These are phyloP conservation scores for Grallaria varia DNA, from an alignment of 2,113 vertebrate species.

Conservation along the genomic window DNA sequence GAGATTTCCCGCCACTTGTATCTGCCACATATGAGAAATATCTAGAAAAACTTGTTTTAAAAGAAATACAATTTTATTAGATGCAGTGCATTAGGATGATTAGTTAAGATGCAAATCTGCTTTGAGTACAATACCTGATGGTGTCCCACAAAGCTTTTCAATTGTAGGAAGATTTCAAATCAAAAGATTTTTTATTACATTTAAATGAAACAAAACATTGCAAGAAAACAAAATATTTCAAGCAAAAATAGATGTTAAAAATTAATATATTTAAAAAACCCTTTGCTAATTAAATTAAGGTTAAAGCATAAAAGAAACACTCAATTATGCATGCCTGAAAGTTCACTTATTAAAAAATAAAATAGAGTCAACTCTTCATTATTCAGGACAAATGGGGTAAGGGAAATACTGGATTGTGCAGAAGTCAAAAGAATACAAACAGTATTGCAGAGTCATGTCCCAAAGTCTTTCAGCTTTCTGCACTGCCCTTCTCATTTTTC, in stretches of 20 bases:
- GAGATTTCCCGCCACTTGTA: slow-evolving; percentile 14
- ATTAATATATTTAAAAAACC: neutral
- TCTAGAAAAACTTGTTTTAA: slow-evolving; percentile 30
- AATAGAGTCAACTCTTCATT: neutral
- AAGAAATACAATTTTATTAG: slow-evolving; percentile 32
- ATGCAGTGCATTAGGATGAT: slow-evolving; percentile 53
- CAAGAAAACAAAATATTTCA: slow-evolving; percentile 69
- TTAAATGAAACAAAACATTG: slow-evolving; percentile 75
- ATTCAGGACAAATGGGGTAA: neutral
- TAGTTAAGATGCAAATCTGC: slow-evolving; percentile 63
- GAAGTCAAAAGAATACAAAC: neutral
- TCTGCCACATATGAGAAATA: slow-evolving; percentile 37
- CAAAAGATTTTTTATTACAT: slow-evolving; percentile 85
- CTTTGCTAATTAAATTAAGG: slow-evolving; percentile 3
- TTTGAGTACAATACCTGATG: slow-evolving; percentile 84
- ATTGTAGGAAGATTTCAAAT: slow-evolving; percentile 84
- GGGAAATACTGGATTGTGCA: neutral
- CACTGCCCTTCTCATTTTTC: neutral
- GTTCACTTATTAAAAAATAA: neutral
- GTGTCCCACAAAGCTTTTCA: slow-evolving; percentile 87
- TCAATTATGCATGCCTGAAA: neutral
- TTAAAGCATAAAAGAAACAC: neutral
- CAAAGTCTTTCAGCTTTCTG: neutral
- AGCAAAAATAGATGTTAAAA: slow-evolving; percentile 53
- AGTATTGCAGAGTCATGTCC: neutral